A percentile compares a stretch with the other conserved stretches of the same genome.
phyloP scores from a whole-genome alignment of 2,113 vertebrate species.

The Eptesicus fuscus region DNA sequence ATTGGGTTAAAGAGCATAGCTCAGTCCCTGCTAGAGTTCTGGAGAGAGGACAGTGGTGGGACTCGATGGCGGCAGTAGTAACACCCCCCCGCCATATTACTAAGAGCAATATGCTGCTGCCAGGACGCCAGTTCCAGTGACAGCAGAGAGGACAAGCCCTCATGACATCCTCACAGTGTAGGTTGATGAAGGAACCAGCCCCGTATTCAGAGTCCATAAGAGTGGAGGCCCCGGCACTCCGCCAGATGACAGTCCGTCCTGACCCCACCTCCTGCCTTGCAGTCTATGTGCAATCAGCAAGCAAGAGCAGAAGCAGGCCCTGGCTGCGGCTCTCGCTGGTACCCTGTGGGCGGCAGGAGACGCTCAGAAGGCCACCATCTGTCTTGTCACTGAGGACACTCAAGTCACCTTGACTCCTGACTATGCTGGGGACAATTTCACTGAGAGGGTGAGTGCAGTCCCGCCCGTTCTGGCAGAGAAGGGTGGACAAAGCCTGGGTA shows the following conservation, averaged over 20 bases:
- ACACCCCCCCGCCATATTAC: too few species aligned
- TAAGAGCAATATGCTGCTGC: rapidly evolving
- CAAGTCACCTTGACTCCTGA: slow-evolving; percentile 60
- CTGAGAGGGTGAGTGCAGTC: slow-evolving; percentile 81
- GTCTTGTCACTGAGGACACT: slow-evolving; percentile 77
- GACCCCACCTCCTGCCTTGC: neutral
- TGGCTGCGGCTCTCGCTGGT: slow-evolving; percentile 79
- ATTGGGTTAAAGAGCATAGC: neutral
- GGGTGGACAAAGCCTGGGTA: neutral
- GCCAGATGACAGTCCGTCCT: neutral
- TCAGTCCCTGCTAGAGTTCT: neutral
- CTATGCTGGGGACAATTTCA: slow-evolving; percentile 80
- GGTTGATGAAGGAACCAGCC: neutral
- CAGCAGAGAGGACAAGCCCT: neutral
- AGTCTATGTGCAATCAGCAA: slow-evolving; percentile 80
- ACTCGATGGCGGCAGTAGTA: rapidly evolving
- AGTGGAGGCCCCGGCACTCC: rapidly evolving
- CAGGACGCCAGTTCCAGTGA: neutral
- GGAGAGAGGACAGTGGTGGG: neutral
- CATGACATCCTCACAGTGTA: rapidly evolving
- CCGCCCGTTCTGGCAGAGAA: neutral
- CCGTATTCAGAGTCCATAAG: neutral
- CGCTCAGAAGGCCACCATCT: slow-evolving; percentile 76
- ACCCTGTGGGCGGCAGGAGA: slow-evolving; percentile 89
- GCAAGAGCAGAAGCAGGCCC: slow-evolving; percentile 78